phyloP scores from a whole-genome alignment of 2,888 invertebrate species.

The Agelastica alni region DNA sequence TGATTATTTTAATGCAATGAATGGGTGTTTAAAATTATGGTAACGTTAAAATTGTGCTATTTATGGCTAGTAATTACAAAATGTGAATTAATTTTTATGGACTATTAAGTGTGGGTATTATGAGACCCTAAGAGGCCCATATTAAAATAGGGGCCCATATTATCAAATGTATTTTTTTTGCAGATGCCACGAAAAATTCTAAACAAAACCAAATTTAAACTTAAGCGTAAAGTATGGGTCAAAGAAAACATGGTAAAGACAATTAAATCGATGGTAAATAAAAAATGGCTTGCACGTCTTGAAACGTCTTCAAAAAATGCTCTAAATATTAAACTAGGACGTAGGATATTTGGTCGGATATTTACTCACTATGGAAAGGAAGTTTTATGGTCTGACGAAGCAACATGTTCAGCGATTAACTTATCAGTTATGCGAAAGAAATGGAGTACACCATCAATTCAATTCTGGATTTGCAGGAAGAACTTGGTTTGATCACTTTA shows the following conservation, averaged over 20 bases:
- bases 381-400: not conserved
- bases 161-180: not conserved
- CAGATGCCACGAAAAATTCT: not conserved
- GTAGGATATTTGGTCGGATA: not conserved
- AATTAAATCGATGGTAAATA: not conserved
- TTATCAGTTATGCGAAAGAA: not conserved
- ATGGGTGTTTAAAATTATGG: not conserved
- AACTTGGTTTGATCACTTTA: conserved; percentile 1
- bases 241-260: not conserved
- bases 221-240: no score
- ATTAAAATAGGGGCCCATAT: not conserved
- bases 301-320: not conserved
- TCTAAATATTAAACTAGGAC: not conserved
- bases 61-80: no score
- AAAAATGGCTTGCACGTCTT: not conserved
- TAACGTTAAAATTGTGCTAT: no score
- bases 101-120: not conserved
- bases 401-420: not conserved
- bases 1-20: no score
- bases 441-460: not conserved
- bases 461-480: not conserved
- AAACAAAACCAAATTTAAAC: not conserved
- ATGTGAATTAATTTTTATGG: not conserved
- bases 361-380: not conserved
- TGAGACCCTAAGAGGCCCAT: not conserved